These are phyloP conservation scores for Rugalucina vietnamica DNA, from an alignment of 2,888 invertebrate genomes.

Conservation along the genomic window DNA sequence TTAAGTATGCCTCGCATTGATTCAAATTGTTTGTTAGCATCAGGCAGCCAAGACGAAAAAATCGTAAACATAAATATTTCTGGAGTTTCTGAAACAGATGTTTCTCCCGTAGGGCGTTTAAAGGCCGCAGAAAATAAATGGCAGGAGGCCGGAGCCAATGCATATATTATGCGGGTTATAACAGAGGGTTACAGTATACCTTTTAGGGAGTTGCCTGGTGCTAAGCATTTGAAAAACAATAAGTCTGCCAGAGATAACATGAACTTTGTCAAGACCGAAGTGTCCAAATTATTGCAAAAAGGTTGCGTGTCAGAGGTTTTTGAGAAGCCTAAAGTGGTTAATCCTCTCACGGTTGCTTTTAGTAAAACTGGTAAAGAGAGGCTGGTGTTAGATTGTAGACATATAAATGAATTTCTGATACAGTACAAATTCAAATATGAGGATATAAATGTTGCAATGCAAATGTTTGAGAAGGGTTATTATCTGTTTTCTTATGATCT, in stretches of 20 bases:
- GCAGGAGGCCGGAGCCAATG: background rate
- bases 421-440: slow-evolving; percentile 11
- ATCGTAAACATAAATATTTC: too few relatives aligned
- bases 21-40: too few relatives aligned
- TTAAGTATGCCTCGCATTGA: too few relatives aligned
- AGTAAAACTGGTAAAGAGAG: slow-evolving; percentile 6
- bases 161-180: background rate
- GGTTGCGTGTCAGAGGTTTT: background rate
- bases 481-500: background rate
- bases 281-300: background rate
- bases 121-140: background rate
- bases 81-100: too few relatives aligned
- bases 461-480: background rate
- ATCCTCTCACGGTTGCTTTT: background rate
- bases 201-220: background rate
- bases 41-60: too few relatives aligned
- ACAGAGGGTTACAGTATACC: slow-evolving; percentile 4
- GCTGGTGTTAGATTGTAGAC: slow-evolving; percentile 7
- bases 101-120: background rate
- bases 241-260: background rate
- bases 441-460: background rate
- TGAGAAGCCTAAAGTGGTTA: background rate
- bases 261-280: background rate
- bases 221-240: background rate
- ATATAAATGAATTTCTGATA: background rate